These are phyloP conservation scores for Champsocephalus gunnari DNA, from an alignment of 2,797 vertebrate species.

Conservation along the genomic window DNA sequence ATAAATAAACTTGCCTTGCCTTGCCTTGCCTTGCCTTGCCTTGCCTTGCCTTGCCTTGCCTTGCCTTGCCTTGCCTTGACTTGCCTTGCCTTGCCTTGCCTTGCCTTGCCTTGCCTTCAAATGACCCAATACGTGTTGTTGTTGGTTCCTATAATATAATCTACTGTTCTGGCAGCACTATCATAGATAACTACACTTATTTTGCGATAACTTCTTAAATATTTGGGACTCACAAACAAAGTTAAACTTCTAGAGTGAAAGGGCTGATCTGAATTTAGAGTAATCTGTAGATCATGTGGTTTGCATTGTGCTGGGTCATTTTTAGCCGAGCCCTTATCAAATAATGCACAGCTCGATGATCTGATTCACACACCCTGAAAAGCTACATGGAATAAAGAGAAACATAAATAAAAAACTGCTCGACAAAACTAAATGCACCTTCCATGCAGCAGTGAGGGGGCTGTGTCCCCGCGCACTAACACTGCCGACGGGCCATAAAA, in stretches of 20 bases:
- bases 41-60: too few species aligned
- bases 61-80: too few species aligned
- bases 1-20: too few species aligned
- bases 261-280: constrained; percentile 1
- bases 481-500: constrained; percentile 79
- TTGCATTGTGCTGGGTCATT: background rate
- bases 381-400: constrained; percentile 11
- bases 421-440: constrained; percentile 40
- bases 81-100: too few species aligned
- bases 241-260: background rate
- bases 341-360: constrained; percentile 22
- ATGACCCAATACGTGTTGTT: background rate
- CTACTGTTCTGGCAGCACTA: background rate
- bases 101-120: background rate
- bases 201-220: background rate
- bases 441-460: constrained; percentile 45
- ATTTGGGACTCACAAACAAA: background rate
- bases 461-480: constrained; percentile 68
- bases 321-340: constrained; percentile 14
- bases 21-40: too few species aligned
- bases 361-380: constrained; percentile 35
- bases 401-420: constrained; percentile 7
- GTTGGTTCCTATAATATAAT: background rate
- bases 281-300: constrained; percentile 2
- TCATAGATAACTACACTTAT: background rate